These are phyloP conservation scores for Pseudorectes ferrugineus DNA, from an alignment of 2,113 vertebrate genomes.

Conservation along the genomic window DNA sequence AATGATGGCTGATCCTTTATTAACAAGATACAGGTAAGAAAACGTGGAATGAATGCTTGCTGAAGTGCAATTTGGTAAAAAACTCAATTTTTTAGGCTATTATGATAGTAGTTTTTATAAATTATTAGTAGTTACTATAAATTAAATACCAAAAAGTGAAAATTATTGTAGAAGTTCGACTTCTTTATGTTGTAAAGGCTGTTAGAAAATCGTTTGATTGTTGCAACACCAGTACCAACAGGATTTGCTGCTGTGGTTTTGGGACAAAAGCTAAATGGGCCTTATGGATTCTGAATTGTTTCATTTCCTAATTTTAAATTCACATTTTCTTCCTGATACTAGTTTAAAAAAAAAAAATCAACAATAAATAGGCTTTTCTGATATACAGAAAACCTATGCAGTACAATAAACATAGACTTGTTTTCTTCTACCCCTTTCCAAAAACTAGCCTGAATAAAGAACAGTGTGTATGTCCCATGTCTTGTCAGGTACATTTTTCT, in stretches of 20 bases:
- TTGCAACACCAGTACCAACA: neutral
- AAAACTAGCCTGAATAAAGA: neutral
- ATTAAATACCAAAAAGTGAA: neutral
- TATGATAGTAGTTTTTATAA: neutral
- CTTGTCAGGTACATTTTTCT: neutral
- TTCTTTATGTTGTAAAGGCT: neutral
- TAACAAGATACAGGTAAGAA: conserved; percentile 93
- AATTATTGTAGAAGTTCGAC: neutral
- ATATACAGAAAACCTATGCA: neutral
- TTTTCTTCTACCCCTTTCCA: neutral
- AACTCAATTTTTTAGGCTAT: neutral
- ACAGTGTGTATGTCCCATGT: fast-evolving
- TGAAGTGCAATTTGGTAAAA: neutral
- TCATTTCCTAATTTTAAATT: neutral
- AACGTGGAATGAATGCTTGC: neutral
- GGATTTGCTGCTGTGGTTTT: neutral
- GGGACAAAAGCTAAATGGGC: neutral
- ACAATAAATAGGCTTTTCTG: neutral
- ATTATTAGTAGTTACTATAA: neutral
- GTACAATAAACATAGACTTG: neutral
- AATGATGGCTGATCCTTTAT: conserved; percentile 97
- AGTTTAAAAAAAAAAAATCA: neutral
- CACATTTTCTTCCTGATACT: neutral
- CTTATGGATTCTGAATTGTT: neutral
- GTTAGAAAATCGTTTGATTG: neutral